Conservation (phyloP, 2,797 vertebrate species). For the Pelochelys cantorii region DNA sequence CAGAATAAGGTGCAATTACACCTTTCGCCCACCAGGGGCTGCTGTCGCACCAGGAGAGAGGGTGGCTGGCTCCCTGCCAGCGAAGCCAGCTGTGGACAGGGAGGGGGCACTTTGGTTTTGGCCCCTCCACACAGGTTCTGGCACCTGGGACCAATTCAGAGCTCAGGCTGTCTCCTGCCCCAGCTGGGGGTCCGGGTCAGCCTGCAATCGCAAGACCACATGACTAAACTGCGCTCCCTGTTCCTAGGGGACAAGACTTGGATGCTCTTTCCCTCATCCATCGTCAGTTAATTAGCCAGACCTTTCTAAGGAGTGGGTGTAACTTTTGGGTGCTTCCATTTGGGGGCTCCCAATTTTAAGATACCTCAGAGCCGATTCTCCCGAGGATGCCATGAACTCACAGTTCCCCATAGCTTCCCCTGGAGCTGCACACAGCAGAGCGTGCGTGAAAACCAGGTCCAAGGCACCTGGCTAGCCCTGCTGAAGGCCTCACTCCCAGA, state of each 20-base stretch:
- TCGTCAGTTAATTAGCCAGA: not conserved
- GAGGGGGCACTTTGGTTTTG: not conserved
- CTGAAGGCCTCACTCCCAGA: rapidly evolving
- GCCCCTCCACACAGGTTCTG: not conserved
- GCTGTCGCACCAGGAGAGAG: not conserved
- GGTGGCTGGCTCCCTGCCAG: too few relatives aligned
- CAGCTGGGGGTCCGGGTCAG: not conserved
- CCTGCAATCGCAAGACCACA: not conserved
- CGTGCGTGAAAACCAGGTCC: rapidly evolving
- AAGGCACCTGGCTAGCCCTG: not conserved
- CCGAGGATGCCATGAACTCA: not conserved
- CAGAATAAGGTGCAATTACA: not conserved
- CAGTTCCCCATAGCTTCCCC: too few relatives aligned
- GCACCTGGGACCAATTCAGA: not conserved
- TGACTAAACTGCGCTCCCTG: not conserved
- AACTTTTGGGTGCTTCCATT: not conserved
- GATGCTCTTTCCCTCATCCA: not conserved
- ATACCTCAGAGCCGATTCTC: not conserved
- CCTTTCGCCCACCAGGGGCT: not conserved
- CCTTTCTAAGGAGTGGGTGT: not conserved
- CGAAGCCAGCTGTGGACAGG: not conserved
- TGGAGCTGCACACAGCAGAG: not conserved
- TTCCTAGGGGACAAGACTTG: too few relatives aligned
- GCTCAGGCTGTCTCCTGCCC: not conserved
- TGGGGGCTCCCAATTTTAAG: not conserved